Evolutionary conservation across 2,888 invertebrate genomes (phyloP).

Genomic region (Callyntrura sp.): DNA sequence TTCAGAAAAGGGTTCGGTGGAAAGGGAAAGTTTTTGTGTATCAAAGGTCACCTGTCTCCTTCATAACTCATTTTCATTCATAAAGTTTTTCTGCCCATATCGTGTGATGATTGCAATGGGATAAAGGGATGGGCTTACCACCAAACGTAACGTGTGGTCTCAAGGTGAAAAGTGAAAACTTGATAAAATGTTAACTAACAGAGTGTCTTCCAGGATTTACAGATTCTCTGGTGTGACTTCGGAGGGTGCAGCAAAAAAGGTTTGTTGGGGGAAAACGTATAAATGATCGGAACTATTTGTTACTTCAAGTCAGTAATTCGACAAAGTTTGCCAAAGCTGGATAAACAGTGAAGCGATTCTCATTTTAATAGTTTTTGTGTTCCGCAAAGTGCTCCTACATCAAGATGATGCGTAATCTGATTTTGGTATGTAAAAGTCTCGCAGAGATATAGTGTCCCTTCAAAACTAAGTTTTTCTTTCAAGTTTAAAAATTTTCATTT

Average conservation of each 20-base stretch:
- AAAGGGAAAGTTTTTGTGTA: constrained; percentile 46
- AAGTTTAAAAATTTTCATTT: background rate
- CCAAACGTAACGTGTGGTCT: constrained; percentile 5
- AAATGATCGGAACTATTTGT: background rate
- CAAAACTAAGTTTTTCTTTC: background rate
- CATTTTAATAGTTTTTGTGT: background rate
- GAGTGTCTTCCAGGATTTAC: background rate
- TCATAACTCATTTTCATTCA: constrained; percentile 51
- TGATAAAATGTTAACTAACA: constrained; percentile 9
- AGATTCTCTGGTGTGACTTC: constrained; percentile 14
- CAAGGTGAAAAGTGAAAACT: constrained; percentile 77
- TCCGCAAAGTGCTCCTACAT: background rate
- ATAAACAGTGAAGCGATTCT: background rate
- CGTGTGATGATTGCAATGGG: background rate
- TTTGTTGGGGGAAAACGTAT: background rate
- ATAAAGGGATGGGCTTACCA: background rate
- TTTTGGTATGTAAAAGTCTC: constrained; percentile 56
- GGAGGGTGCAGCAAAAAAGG: background rate
- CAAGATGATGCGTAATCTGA: constrained; percentile 55
- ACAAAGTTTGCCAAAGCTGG: constrained; percentile 1
- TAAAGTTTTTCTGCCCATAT: constrained; percentile 1
- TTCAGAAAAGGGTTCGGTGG: background rate
- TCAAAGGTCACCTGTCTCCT: constrained; percentile 1
- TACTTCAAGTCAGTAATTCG: constrained; percentile 2
- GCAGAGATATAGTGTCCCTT: background rate